Evolutionary conservation across 2,888 invertebrate genomes (phyloP), one percentile per base, ranked within the genome.

Genomic region (Scaptodrosophila latifasciaeformis): DNA sequence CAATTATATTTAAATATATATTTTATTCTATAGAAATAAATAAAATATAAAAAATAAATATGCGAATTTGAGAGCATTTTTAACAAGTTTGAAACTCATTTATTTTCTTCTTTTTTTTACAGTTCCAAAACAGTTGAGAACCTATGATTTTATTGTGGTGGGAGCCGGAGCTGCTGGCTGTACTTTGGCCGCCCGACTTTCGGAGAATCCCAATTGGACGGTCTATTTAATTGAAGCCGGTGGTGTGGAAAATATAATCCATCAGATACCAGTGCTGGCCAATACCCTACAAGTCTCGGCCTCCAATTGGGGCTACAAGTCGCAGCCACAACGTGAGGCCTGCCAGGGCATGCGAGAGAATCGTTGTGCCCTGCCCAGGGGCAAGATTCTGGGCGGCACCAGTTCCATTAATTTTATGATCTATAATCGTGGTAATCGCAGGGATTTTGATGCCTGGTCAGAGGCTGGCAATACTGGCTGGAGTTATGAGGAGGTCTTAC

Each of bases 111-210:
- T 19, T 2, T 15, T 65, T 92, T 94, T 0, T 93, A 93, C 82
- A 97, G 96, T 84, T 90, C 96, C 78, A 88, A 90, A 43, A 68
- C 87, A 77, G 65, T 87, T 78, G 58, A 88, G 90, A 0, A 89
- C 89, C 24, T 95, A 94, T 74, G 94, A 96, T 84, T 96, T 95
- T 79, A 93, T 96, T 60, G 88, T 95, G 39, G 90, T 96, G 9
- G 96, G 96, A 2, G 92, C 91, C 1, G 96, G 96, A 21, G 95
- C 96, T 3, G 95, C 95, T 80, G 94, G 94, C 39, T 82, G 86
- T 59, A 86, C 86, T 1, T 54, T 87, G 21, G 87, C 87, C 2
- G 86, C 86, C 53, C 83, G 87, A 1, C 81, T 87, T 40, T 81
- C 86, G 0, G 87, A 87, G 71, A 83, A 86, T 61, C 82, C 82